Evolutionary conservation across 2,797 vertebrate species (phyloP).

Genomic region (Hapalemur alaotrensis): DNA sequence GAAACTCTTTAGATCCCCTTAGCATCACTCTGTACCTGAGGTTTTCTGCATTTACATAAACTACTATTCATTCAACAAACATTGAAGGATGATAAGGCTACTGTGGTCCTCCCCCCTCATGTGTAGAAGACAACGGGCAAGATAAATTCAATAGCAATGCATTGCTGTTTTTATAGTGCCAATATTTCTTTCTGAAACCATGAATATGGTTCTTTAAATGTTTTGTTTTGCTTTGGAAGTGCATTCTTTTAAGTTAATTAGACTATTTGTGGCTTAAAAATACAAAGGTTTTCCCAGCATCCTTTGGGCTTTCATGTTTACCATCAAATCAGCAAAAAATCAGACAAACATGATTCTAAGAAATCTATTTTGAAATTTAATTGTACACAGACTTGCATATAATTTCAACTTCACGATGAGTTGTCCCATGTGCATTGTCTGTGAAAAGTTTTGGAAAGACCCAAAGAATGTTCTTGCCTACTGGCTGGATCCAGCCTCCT

Average conservation of each 20-base stretch:
- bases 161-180: neutral
- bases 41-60: neutral
- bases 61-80: neutral
- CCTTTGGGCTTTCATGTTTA: neutral
- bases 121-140: neutral
- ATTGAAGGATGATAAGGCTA: neutral
- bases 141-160: neutral
- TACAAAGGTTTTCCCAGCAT: neutral
- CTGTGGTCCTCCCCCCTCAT: neutral
- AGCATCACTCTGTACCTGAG: neutral
- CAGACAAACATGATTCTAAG: neutral
- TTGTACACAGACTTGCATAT: neutral
- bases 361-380: constrained; percentile 38
- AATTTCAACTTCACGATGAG: neutral
- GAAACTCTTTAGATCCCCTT: neutral
- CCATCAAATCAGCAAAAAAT: neutral
- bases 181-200: neutral
- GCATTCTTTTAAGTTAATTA: neutral
- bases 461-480: neutral
- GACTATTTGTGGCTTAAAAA: constrained; percentile 25
- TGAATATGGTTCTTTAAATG: neutral
- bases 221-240: neutral
- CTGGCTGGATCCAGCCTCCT: neutral
- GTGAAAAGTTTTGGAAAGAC: neutral
- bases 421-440: neutral